Conservation (phyloP, 2,797 vertebrate genomes). For the Vipera latastei region DNA sequence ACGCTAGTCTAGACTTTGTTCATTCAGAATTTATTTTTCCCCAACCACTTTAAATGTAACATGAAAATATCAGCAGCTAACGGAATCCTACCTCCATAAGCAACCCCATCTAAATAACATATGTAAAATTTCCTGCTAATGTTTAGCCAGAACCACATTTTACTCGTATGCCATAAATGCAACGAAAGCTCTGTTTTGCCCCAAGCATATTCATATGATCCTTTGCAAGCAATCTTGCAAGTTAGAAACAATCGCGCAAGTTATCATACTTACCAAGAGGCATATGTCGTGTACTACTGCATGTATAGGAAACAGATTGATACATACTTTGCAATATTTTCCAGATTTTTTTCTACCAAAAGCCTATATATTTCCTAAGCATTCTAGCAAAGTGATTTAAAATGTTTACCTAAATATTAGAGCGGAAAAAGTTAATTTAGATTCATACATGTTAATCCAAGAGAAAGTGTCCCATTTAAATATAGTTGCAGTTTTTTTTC, state of each 20-base stretch:
- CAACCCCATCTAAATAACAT: background rate
- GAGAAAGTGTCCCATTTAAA: background rate
- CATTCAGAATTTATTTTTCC: background rate
- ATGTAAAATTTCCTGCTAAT: background rate
- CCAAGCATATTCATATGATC: background rate
- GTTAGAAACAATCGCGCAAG: background rate
- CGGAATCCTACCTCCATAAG: background rate
- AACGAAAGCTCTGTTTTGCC: background rate
- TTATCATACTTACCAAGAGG: background rate
- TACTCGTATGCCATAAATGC: background rate
- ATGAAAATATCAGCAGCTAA: background rate
- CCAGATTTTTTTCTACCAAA: background rate
- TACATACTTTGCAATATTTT: background rate
- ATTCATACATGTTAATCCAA: background rate
- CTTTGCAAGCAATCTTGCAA: background rate
- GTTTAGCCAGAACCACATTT: background rate
- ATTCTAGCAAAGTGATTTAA: background rate
- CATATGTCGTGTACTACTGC: background rate
- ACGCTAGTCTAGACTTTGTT: background rate
- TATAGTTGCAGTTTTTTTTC: conserved; percentile 15
- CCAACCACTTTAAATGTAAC: background rate
- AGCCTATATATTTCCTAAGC: background rate
- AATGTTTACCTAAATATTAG: background rate
- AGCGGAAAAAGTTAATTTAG: background rate
- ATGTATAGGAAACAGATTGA: background rate